These are phyloP conservation scores for Magallana gigas DNA, from an alignment of 1,140 invertebrate species.

Conservation along the genomic window DNA sequence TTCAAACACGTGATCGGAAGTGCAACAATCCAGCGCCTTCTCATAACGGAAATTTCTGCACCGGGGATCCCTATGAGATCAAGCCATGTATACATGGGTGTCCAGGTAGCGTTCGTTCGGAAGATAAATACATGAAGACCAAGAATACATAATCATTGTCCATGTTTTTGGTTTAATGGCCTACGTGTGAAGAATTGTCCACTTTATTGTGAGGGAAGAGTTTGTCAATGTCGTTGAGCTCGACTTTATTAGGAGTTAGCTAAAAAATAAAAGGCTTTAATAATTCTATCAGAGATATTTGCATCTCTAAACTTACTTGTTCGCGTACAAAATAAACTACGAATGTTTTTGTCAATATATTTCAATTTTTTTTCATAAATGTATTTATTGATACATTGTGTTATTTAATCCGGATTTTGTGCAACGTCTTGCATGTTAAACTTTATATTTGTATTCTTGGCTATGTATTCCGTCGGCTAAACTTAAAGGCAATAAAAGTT, in stretches of 20 bases:
- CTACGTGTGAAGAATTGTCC: too few species aligned
- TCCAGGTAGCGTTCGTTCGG: not conserved
- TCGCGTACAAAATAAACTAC: not conserved
- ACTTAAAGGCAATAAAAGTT: too few species aligned
- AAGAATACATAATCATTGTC: too few species aligned
- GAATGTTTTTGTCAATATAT: not conserved
- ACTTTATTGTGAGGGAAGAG: too few species aligned
- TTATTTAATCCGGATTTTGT: not conserved
- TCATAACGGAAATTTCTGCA: slow-evolving; percentile 9
- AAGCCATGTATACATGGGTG: not conserved
- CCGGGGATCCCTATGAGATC: not conserved
- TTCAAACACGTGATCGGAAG: slow-evolving; percentile 55
- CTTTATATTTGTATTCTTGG: not conserved
- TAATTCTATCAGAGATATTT: too few species aligned
- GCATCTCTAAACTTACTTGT: too few species aligned
- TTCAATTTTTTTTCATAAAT: not conserved
- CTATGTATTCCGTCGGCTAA: not conserved
- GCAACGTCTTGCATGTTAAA: not conserved
- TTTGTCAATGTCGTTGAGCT: too few species aligned
- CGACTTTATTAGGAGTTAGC: too few species aligned
- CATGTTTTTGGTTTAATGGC: too few species aligned
- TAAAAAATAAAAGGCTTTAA: too few species aligned
- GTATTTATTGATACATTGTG: not conserved
- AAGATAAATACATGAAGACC: too few species aligned
- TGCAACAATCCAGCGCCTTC: slow-evolving; percentile 55